Evolutionary conservation across 2,113 vertebrate genomes (phyloP).

Genomic region (Phainopepla nitens): DNA sequence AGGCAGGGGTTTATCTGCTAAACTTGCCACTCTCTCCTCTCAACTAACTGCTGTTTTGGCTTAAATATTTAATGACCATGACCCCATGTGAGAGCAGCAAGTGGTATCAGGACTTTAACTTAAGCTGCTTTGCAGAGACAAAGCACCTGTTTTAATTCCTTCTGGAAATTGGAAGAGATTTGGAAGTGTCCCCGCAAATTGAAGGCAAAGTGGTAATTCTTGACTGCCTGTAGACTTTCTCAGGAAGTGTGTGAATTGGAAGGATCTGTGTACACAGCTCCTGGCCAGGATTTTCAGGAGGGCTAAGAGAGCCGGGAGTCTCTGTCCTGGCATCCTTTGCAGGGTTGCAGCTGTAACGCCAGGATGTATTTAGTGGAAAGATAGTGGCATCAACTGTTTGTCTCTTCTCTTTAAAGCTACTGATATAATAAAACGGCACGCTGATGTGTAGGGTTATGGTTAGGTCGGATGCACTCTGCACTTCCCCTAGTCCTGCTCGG

Average conservation of each 20-base stretch:
- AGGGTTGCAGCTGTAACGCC: not conserved
- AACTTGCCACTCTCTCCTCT: not conserved
- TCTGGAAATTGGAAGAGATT: slow-evolving; percentile 7
- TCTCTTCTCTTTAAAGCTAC: not conserved
- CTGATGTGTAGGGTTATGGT: not conserved
- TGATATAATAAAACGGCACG: not conserved
- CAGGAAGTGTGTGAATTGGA: not conserved
- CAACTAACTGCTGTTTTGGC: not conserved
- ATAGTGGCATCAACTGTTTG: not conserved
- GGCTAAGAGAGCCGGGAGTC: not conserved
- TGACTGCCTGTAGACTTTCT: not conserved
- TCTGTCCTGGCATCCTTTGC: not conserved
- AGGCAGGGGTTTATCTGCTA: not conserved
- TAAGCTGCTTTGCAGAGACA: slow-evolving; percentile 34
- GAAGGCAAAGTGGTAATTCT: not conserved
- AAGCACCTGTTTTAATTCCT: slow-evolving; percentile 33
- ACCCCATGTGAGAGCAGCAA: not conserved
- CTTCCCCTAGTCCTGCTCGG: not conserved
- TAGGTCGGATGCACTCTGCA: not conserved
- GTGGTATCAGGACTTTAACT: not conserved
- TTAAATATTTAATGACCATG: not conserved
- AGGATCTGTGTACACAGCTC: not conserved
- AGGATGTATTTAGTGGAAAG: not conserved
- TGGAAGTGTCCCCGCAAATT: not conserved
- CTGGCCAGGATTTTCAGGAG: not conserved